Evolutionary conservation across 2,113 vertebrate species (phyloP).

Genomic region (Lagenorhynchus albirostris): DNA sequence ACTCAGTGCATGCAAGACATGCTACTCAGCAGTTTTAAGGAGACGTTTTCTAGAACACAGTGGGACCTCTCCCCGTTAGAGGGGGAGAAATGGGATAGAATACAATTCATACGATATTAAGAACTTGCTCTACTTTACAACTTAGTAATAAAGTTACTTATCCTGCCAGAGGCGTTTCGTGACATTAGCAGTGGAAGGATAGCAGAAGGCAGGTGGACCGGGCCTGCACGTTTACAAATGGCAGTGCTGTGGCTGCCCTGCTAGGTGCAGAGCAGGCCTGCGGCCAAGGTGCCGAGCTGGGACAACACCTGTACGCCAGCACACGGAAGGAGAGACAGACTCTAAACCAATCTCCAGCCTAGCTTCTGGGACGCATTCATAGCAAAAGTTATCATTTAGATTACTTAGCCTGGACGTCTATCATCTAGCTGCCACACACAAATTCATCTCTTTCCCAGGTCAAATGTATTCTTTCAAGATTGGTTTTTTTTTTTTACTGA

Average conservation of each 20-base stretch:
- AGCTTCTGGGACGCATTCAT: conserved; percentile 17
- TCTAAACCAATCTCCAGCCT: background rate
- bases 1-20: background rate
- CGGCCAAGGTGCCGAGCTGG: background rate
- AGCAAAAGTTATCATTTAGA: background rate
- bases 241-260: background rate
- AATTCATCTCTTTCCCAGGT: background rate
- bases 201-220: background rate
- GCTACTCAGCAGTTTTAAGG: conserved; percentile 59
- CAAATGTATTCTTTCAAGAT: background rate
- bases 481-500: background rate
- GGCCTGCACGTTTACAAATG: background rate
- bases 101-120: conserved; percentile 71
- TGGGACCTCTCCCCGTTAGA: conserved; percentile 48
- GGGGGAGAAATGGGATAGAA: conserved; percentile 38
- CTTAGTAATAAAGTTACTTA: conserved; percentile 65
- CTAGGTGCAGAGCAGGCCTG: background rate
- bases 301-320: background rate
- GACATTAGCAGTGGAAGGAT: conserved; percentile 40
- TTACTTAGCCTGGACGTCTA: background rate
- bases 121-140: conserved; percentile 56
- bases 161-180: conserved; percentile 44
- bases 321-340: background rate
- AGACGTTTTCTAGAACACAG: background rate
- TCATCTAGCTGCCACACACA: background rate